These are phyloP conservation scores for Caenorhabditis latens DNA, from an alignment of 1,140 invertebrate genomes.

Conservation along the genomic window DNA sequence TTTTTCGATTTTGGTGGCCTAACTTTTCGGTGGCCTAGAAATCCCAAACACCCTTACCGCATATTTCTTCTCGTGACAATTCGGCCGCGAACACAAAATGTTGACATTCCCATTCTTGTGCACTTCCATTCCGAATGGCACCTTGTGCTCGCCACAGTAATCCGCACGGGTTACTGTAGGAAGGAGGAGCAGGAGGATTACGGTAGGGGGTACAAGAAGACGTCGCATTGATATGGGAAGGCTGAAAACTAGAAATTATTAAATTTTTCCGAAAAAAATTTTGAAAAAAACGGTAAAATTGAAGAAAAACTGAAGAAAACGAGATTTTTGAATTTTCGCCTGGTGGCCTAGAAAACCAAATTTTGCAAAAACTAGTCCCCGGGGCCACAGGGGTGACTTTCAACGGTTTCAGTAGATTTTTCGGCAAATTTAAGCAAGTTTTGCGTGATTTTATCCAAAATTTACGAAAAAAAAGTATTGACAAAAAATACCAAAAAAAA, in stretches of 20 bases:
- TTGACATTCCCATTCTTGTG: constrained; percentile 72
- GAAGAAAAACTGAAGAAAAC: neutral
- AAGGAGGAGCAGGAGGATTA: neutral
- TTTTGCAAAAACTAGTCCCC: no score
- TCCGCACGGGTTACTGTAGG: neutral
- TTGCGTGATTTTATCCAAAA: no score
- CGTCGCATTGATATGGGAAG: neutral
- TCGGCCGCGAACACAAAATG: constrained; percentile 73
- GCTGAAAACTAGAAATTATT: neutral
- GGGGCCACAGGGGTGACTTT: no score
- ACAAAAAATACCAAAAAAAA: no score
- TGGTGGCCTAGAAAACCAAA: no score
- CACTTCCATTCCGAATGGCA: constrained; percentile 69
- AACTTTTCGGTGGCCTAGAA: constrained; percentile 43
- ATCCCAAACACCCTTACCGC: constrained; percentile 68
- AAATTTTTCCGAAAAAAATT: neutral
- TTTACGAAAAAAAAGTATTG: no score
- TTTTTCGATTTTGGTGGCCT: neutral
- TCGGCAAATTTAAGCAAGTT: no score
- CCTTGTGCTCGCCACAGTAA: constrained; percentile 67
- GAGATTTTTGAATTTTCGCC: neutral
- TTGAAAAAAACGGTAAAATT: constrained; percentile 31
- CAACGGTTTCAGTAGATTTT: no score
- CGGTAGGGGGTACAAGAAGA: neutral
- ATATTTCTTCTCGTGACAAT: constrained; percentile 76